Evolutionary conservation across 2,888 invertebrate genomes (phyloP), one percentile per base, ranked within the genome.

Genomic region (Nebria salina): DNA sequence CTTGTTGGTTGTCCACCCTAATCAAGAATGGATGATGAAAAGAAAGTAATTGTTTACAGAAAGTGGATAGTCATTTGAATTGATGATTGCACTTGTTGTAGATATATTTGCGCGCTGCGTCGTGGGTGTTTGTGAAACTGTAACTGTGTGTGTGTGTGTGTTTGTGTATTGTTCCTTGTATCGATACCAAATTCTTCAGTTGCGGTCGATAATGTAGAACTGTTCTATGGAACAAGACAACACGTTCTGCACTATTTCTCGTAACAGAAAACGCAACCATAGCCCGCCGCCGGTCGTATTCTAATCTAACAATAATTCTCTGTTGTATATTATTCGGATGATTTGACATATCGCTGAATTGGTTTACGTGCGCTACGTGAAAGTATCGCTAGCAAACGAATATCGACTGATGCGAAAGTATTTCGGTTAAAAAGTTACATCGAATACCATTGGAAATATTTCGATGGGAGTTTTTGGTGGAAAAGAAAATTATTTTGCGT

Each of bases 291-390:
- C 34, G n/a, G 43, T n/a, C 2, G 64, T 72, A 34, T 26, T 20
- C 26, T n/a, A 34, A 65, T 64, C 5, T 13, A 8, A 65, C 34
- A 15, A 20, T 26, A 65, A 26, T 41, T 72, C 72, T 77, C 68
- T 72, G 54, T 72, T 65, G 72, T 41, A 72, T 72, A 78, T 78
- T 78, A 73, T 78, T 73, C 78, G 73, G 78, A 78, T 72, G 72
- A 72, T 78, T 78, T 78, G 78, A 65, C 65, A 73, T 73, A 72
- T 78, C 78, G 65, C 9, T 54, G 13, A 76, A 76, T 54, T 70
- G 76, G n/a, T 43, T 42, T 76, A 76, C 76, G 76, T 76, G 76
- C 76, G 64, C 42, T 20, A 70, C 70, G 76, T 76, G 76, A 76
- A 76, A 76, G 76, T 66, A 65, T n/a, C 42, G 25, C 20, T 13